Base-by-base conservation (phyloP, 2,113 vertebrate genomes). In the Acanthisitta chloris region DNA sequence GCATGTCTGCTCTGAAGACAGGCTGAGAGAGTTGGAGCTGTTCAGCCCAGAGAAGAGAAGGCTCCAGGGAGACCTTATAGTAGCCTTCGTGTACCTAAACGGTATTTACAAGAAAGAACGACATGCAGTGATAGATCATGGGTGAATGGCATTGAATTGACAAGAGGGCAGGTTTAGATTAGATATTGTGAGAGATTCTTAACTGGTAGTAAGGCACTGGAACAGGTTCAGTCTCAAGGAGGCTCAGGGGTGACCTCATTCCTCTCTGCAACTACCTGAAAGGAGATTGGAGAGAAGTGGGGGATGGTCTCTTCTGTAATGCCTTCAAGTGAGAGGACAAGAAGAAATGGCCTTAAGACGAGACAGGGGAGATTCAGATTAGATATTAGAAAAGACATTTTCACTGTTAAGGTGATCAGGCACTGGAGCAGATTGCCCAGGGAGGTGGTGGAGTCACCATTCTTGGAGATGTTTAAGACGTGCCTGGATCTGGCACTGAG, bases 381-480 rank as follows among this genome's bases (percentile, higher is more conserved):
- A n/a, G n/a, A n/a, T n/a, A n/a, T n/a, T n/a, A n/a, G n/a, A n/a
- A n/a, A n/a, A n/a, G n/a, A n/a, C n/a, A n/a, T n/a, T n/a, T n/a
- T n/a, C n/a, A n/a, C 40, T 45, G 33, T 25, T 8, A 31, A 11
- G 2, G 14, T 46, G 24, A 14, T 46, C 34, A 69, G 11, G n/a
- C 38, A 59, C 19, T 8, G 20, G 29, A 25, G 67, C 8, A 40
- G 7, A 8, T 14, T 54, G 19, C 29, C 52, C 70, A 59, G 38
- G 43, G 29, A 31, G 10, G 26, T 4, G 2, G 1, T 5, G 9
- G n/a, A 82, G 52, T 24, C 17, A 19, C 24, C 58, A 0, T 25
- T 29, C 10, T n/a, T 25, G 20, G 10, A 67, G 52, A 7, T 25
- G 24, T 40, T 52, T 17, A 31, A 45, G 9, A 34, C 15, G 23